phyloP scores from a whole-genome alignment of 2,113 vertebrate genomes.

The Neofelis nebulosa region DNA sequence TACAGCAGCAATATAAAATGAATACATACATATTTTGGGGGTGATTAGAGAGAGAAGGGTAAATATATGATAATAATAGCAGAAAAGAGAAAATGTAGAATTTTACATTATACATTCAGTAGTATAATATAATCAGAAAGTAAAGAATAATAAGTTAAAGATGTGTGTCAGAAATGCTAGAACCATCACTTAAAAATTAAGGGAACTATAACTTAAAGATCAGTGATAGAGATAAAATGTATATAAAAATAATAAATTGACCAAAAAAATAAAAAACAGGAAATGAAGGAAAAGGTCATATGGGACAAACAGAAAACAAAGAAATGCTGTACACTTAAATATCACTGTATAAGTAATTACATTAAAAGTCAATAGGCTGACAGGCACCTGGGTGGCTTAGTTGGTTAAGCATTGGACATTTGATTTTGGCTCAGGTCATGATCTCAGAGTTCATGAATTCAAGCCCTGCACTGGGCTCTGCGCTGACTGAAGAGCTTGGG shows the following conservation, averaged over 20 bases:
- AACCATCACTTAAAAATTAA: not conserved
- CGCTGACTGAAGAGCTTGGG: too few species aligned
- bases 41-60: not conserved
- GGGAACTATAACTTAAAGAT: not conserved
- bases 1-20: not conserved
- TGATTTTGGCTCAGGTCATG: too few species aligned
- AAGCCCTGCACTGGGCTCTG: too few species aligned
- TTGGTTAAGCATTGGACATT: too few species aligned
- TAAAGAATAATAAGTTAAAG: not conserved
- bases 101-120: not conserved
- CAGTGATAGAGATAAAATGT: not conserved
- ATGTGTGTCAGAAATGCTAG: not conserved
- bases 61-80: not conserved
- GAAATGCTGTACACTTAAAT: not conserved
- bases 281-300: not conserved
- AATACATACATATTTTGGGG: not conserved
- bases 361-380: not conserved
- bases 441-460: too few species aligned
- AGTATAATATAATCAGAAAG: not conserved
- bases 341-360: not conserved
- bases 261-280: not conserved
- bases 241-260: not conserved
- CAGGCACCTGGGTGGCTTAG: too few species aligned
- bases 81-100: not conserved
- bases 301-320: not conserved